Base-by-base conservation (phyloP, 2,797 vertebrate species). In the Halcyon smyrnensis region DNA sequence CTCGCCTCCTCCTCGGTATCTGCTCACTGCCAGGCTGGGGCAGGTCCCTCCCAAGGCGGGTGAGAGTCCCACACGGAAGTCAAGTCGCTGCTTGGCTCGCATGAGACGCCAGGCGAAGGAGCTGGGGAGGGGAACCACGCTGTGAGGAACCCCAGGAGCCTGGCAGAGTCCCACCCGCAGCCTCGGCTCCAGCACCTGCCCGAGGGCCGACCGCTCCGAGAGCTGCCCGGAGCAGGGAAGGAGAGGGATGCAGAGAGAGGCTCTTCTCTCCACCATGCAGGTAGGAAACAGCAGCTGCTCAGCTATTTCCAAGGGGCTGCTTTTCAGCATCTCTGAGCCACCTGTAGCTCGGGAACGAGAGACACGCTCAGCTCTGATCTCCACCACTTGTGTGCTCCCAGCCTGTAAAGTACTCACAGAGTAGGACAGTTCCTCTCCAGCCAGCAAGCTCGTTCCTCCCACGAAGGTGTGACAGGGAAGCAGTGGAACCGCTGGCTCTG, bases 41-140 rank as follows among this genome's bases (percentile, higher is more conserved):
- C 75, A 43, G 91, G 71, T 85, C 48, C 81, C 79, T 91, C 62
- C 75, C 80, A 5, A 13, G 75, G 83, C 63, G 27, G 81, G 48
- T 6, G 6, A 17, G 17, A 63, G 75, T 24, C 68, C 51, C 74
- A 95, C 70, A 34, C 93, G 92, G 97, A 97, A 97, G 96, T 92
- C 87, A 6, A 6, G 2, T 27, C 46, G 1, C 39, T 3, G 8
- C 46, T 54, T 1, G 2, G 8, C 9, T 34, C 67, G 14, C 73
- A 76, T 6, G 59, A 75, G 75, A 70, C 75, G 53, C 73, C 11
- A 0, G 85, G 46, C 2, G 0, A 27, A 37, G 68, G 28, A 56
- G 87, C 56, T 3, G 51, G 39, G 48, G 17, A 77, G 24, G 28
- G 74, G 28, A 68, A 51, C 12, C 39, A 1, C 43, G 0, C 15